Base-by-base conservation (phyloP, 2,113 vertebrate genomes). In the Ciconia stormi region DNA sequence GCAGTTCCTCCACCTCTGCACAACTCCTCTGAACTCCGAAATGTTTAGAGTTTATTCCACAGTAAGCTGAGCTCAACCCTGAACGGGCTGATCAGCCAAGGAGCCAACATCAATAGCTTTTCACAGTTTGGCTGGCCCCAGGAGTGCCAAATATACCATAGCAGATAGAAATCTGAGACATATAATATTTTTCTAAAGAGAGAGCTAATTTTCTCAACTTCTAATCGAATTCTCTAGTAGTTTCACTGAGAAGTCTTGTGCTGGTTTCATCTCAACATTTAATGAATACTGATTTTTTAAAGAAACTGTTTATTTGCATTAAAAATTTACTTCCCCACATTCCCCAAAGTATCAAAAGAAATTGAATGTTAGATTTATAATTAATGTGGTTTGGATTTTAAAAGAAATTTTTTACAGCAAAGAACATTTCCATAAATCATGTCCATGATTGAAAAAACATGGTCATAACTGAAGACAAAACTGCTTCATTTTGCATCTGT, bases 401-500 rank as follows among this genome's bases (percentile, higher is more conserved):
- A 80, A 94, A 91, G 95, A 96, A 96, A 67, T 89, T 80, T 96
- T 96, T 97, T 96, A 94, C 17, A 87, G 59, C 59, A 95, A 97
- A 98, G 97, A 97, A 97, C 97, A 97, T 98, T 98, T 98, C 96
- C 93, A 98, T 98, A 98, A 98, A 98, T 98, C 97, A 98, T 96
- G 96, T 89, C 84, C 82, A 62, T 98, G 97, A 98, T 98, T 98
- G 91, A 97, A 98, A 98, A 98, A 98, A 97, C 90, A 96, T 98
- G 98, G 93, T 94, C 94, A 80, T 65, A 98, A 97, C 96, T 78
- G 89, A 89, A 98, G 97, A 98, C 95, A 95, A 96, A 97, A 97
- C 74, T 89, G 91, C 94, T 97, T 97, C 95, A 97, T 95, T 93
- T 97, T 97, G 97, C 97, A 98, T 98, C 98, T 98, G 98, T 97